Conservation (phyloP, 2,797 vertebrate genomes). For the Tolypeutes matacus region DNA sequence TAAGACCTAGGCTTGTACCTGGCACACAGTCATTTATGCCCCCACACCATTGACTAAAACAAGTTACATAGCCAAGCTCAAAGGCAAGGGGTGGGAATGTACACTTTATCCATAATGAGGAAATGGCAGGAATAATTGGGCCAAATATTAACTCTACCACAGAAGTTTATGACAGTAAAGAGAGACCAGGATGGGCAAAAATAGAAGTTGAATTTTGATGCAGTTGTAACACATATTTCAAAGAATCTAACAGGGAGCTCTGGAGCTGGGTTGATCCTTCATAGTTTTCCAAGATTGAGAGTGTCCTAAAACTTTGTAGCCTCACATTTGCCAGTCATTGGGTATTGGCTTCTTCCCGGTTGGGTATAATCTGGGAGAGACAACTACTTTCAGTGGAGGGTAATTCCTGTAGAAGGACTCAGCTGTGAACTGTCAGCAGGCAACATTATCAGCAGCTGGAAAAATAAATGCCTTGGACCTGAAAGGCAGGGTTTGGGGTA, state of each 20-base stretch:
- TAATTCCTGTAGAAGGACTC: too few species aligned
- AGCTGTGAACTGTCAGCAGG: too few species aligned
- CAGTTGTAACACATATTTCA: background rate
- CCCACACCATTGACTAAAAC: too few species aligned
- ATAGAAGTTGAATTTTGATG: background rate
- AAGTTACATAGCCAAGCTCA: too few species aligned
- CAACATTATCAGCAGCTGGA: background rate
- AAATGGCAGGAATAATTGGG: background rate
- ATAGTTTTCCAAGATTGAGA: background rate
- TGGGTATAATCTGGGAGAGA: background rate
- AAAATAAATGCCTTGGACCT: background rate
- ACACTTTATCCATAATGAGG: background rate
- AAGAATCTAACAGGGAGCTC: too few species aligned
- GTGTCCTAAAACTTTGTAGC: background rate
- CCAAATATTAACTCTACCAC: background rate
- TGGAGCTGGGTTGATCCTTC: background rate
- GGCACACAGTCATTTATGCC: background rate
- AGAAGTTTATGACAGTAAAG: background rate
- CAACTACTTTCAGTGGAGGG: background rate
- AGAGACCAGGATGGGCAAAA: background rate
- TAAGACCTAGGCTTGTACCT: background rate
- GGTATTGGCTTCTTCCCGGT: background rate
- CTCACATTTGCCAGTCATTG: background rate
- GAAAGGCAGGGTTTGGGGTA: too few species aligned
- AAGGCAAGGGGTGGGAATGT: too few species aligned